These are phyloP conservation scores for Xyrauchen texanus DNA, from an alignment of 2,113 vertebrate species.

Conservation along the genomic window DNA sequence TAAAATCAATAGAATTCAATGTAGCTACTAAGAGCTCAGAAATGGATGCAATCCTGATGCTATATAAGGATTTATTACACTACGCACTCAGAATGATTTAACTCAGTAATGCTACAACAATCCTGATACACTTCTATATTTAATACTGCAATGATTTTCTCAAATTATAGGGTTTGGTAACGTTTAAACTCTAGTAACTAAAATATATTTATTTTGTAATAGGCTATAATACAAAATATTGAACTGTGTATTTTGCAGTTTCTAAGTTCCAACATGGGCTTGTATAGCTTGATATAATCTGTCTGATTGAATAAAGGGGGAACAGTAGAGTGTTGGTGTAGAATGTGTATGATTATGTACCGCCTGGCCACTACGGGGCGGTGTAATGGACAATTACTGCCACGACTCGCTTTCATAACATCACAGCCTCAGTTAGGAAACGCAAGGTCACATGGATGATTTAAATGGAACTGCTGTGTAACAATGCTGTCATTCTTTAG, in stretches of 20 bases:
- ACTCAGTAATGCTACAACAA: constrained; percentile 1
- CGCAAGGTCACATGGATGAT: neutral
- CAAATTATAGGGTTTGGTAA: neutral
- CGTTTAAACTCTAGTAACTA: neutral
- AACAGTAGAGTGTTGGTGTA: neutral
- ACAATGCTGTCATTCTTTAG: neutral
- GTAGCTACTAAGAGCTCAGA: constrained; percentile 1
- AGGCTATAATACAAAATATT: neutral
- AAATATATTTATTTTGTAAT: neutral
- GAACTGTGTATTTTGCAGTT: neutral
- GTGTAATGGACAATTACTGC: neutral
- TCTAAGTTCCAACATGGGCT: neutral
- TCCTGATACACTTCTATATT: neutral
- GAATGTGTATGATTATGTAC: neutral
- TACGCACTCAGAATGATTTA: constrained; percentile 17
- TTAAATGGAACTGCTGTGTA: neutral
- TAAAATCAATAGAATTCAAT: constrained; percentile 14
- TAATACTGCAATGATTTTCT: constrained; percentile 6
- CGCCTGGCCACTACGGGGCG: neutral
- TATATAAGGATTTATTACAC: neutral
- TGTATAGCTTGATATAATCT: neutral
- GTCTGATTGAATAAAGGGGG: neutral
- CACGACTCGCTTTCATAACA: no score
- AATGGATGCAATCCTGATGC: constrained; percentile 26
- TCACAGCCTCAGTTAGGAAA: constrained; percentile 3